These are phyloP conservation scores for Chloromyia formosa DNA, from an alignment of 2,888 invertebrate genomes.

Conservation along the genomic window DNA sequence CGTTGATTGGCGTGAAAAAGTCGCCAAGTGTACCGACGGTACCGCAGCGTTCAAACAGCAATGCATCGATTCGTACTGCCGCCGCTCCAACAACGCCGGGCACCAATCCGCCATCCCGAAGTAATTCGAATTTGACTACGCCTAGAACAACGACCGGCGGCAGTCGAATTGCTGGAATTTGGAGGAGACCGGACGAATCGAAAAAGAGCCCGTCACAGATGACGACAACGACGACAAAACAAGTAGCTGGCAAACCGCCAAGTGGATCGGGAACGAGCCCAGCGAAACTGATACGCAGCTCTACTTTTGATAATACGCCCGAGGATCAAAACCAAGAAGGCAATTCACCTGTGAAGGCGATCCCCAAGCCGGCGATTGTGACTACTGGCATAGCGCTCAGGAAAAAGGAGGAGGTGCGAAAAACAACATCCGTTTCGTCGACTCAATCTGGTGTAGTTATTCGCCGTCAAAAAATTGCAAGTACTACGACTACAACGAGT, in stretches of 20 bases:
- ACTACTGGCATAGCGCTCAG: not conserved
- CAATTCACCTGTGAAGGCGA: not conserved
- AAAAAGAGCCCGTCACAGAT: constrained; percentile 53
- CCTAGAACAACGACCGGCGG: constrained; percentile 47
- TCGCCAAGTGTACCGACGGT: constrained; percentile 53
- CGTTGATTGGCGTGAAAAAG: constrained; percentile 50
- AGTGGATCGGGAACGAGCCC: constrained; percentile 41
- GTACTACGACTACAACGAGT: constrained; percentile 46
- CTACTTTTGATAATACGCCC: constrained; percentile 61
- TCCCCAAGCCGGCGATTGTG: not conserved
- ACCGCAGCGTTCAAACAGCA: constrained; percentile 62
- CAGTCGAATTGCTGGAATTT: constrained; percentile 62
- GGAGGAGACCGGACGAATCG: constrained; percentile 61
- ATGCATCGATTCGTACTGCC: constrained; percentile 57
- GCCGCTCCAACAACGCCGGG: constrained; percentile 54
- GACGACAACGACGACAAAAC: constrained; percentile 46
- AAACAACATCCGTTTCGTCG: constrained; percentile 52
- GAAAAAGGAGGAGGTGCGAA: constrained; percentile 19
- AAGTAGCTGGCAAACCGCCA: constrained; percentile 50
- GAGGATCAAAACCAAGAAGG: not conserved
- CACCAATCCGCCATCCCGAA: constrained; percentile 62
- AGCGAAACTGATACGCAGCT: constrained; percentile 58
- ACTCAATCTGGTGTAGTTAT: constrained; percentile 55
- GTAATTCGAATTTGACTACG: constrained; percentile 60
- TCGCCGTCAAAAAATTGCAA: constrained; percentile 15